Conservation (phyloP, 2,113 vertebrate species). For the Abramis brama region DNA sequence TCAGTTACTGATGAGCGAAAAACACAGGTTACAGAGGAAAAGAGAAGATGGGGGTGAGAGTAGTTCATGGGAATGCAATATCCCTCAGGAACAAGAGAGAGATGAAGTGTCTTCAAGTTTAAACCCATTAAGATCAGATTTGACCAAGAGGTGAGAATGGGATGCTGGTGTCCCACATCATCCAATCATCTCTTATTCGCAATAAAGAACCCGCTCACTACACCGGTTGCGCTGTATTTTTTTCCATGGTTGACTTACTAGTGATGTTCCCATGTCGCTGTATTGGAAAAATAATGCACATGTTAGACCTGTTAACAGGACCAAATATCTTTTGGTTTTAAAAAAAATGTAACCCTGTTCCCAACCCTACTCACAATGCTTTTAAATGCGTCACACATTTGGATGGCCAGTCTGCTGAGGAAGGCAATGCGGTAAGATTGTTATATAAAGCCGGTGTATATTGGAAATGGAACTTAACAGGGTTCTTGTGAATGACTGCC, state of each 20-base stretch:
- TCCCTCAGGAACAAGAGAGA: background rate
- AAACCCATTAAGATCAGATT: background rate
- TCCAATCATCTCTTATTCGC: background rate
- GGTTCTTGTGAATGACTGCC: slow-evolving; percentile 90
- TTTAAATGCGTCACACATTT: slow-evolving; percentile 24
- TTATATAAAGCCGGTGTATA: slow-evolving; percentile 90
- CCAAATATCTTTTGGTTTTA: background rate
- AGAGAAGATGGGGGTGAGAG: slow-evolving; percentile 65
- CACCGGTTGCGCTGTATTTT: background rate
- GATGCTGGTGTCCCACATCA: background rate
- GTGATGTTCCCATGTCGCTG: background rate
- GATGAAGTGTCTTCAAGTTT: background rate
- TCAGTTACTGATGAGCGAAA: slow-evolving; percentile 95
- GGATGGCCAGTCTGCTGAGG: slow-evolving; percentile 76
- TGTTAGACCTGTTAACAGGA: background rate
- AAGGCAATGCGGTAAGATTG: slow-evolving; percentile 89
- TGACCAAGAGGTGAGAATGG: background rate
- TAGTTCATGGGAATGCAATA: background rate
- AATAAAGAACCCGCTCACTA: background rate
- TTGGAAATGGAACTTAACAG: slow-evolving; percentile 92
- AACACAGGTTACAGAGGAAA: slow-evolving; percentile 85
- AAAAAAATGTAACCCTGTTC: background rate
- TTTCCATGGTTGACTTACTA: background rate
- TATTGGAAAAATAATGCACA: background rate
- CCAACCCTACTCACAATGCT: background rate